Evolutionary conservation across 2,113 vertebrate genomes (phyloP), one percentile per base, ranked within the genome.

Genomic region (Bujurquina vittata): DNA sequence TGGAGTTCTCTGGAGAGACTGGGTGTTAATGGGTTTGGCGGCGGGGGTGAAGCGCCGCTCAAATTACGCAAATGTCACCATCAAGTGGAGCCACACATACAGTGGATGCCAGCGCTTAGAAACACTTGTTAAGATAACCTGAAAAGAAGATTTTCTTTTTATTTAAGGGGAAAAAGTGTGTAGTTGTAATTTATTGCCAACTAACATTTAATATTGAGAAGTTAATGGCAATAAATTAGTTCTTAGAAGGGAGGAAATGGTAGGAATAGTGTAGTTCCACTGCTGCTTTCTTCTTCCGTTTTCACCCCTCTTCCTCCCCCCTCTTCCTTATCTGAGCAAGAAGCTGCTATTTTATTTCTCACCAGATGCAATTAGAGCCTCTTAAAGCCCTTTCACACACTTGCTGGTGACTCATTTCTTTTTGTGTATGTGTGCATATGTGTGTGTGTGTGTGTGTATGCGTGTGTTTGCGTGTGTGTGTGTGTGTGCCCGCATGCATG

Each of bases 51-150:
- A 91, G 91, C 73, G 76, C 23, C 87, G 65, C 82, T 90, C 77
- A 75, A 80, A 92, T 91, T 89, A 93, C 91, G 87, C 89, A 93
- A 93, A 94, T 94, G 92, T 92, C 92, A 91, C 91, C 87, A 85
- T 76, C 57, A 7, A 91, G 81, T 65, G 87, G 67, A 72, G 67
- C 67, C 67, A 84, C 87, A 89, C 83, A 7, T 79, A 46, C 88
- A 76, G 81, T 56, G n/a, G 83, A 84, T 85, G 86, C 80, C 91
- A 88, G 80, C n/a, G 84, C 77, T 83, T 49, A 62, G 56, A 84
- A 67, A 75, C 61, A 85, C 43, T 72, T 54, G 69, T 72, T 80
- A 69, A 80, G 77, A 76, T 80, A 86, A 77, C 69, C 52, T 80
- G 62, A 62, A 23, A 49, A 31, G 46, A 74, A 84, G 31, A 58